These are phyloP conservation scores for Gymnogyps californianus DNA, from an alignment of 2,113 vertebrate genomes.

Conservation along the genomic window DNA sequence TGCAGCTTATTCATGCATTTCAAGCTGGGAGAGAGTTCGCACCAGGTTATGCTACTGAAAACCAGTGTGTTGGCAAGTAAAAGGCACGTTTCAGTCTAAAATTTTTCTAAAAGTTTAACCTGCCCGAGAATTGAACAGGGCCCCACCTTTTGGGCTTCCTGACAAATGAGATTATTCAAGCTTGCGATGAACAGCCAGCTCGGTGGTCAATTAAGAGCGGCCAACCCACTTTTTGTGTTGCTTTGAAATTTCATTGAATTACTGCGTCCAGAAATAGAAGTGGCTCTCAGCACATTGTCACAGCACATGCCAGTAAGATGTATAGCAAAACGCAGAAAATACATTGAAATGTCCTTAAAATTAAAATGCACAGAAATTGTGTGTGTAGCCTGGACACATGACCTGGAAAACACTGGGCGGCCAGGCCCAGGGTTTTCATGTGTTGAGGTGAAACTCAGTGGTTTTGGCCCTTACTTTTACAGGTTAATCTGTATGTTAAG, in stretches of 20 bases:
- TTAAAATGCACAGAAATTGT: accelerated
- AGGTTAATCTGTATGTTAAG: not conserved
- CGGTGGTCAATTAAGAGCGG: not conserved
- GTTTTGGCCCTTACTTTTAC: not conserved
- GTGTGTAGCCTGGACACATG: accelerated
- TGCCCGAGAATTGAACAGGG: not conserved
- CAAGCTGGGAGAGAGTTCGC: not conserved
- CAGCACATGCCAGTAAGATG: not conserved
- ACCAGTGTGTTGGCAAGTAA: not conserved
- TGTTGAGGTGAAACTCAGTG: not conserved
- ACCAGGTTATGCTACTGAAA: not conserved
- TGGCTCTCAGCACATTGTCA: not conserved
- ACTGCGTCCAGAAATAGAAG: not conserved
- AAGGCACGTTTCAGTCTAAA: not conserved
- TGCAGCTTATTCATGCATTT: not conserved
- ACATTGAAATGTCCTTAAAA: not conserved
- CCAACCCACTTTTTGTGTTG: not conserved
- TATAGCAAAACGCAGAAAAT: not conserved
- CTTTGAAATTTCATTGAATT: not conserved
- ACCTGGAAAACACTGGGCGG: accelerated
- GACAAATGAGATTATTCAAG: not conserved
- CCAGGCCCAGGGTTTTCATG: accelerated
- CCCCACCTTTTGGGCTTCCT: not conserved
- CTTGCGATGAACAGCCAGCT: not conserved
- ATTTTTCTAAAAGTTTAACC: not conserved